Evolutionary conservation across 2,888 invertebrate species (phyloP).

Genomic region (Lithophane socia): DNA sequence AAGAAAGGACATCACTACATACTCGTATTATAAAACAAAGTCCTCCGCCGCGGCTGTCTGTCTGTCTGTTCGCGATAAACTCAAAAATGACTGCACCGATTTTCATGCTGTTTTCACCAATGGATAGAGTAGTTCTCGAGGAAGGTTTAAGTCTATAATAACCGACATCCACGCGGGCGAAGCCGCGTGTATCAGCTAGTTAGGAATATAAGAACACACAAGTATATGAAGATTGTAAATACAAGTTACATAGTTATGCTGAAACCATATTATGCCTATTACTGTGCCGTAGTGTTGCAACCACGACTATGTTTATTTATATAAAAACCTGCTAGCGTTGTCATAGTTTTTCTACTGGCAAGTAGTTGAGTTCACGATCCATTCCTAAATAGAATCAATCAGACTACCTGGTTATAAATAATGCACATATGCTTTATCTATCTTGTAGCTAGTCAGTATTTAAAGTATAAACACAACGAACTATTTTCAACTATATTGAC

Average conservation of each 20-base stretch:
- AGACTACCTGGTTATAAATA: constrained; percentile 51
- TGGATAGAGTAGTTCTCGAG: too few species aligned
- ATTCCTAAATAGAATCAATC: constrained; percentile 54
- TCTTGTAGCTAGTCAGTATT: constrained; percentile 1
- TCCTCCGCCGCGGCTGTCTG: too few species aligned
- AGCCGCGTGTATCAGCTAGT: too few species aligned
- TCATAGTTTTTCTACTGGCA: constrained; percentile 51
- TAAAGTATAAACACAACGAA: constrained; percentile 1
- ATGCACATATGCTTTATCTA: constrained; percentile 51
- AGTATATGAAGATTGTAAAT: not conserved
- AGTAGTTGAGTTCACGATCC: constrained; percentile 53
- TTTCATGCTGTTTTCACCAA: too few species aligned
- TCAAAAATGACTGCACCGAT: too few species aligned
- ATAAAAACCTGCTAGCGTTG: constrained; percentile 39
- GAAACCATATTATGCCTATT: constrained; percentile 5
- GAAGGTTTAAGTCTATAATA: too few species aligned
- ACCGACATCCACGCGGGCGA: too few species aligned
- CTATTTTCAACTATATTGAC: constrained; percentile 10
- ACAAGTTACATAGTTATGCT: constrained; percentile 1
- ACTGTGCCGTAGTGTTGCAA: constrained; percentile 44
- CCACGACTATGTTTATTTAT: constrained; percentile 36
- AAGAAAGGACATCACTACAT: too few species aligned
- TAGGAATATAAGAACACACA: too few species aligned
- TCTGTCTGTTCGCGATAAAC: too few species aligned
- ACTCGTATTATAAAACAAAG: too few species aligned